phyloP scores from a whole-genome alignment of 2,113 vertebrate genomes.

The Chauna torquata region DNA sequence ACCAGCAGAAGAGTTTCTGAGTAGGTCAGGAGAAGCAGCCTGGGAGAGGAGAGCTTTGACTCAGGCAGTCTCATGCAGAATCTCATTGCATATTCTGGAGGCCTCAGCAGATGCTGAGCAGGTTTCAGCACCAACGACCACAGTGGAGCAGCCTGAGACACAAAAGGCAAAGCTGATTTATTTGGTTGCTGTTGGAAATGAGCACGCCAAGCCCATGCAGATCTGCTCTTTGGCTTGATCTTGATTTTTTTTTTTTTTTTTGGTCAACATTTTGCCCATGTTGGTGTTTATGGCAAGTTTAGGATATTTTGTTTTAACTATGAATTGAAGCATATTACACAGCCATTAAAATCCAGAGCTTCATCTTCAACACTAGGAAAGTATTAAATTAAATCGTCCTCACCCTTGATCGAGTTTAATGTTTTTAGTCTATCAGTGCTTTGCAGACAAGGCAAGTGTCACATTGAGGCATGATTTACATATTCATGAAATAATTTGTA shows the following conservation, averaged over 20 bases:
- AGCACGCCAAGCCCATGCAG: not conserved
- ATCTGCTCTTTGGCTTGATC: not conserved
- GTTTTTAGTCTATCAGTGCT: conserved; percentile 14
- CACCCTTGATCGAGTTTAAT: not conserved
- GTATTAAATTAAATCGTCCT: not conserved
- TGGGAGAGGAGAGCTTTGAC: not conserved
- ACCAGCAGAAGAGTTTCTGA: not conserved
- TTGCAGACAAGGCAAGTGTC: conserved; percentile 52
- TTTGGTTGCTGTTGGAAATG: not conserved
- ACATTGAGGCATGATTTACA: conserved; percentile 43
- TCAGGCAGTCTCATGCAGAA: not conserved
- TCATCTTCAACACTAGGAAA: not conserved
- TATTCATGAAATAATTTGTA: conserved; percentile 38
- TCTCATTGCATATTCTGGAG: not conserved
- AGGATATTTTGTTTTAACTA: not conserved
- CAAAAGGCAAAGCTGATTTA: not conserved
- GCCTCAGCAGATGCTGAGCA: not conserved
- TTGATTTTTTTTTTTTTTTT: not conserved
- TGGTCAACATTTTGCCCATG: not conserved
- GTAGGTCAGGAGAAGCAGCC: not conserved
- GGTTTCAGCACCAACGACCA: not conserved
- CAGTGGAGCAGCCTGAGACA: not conserved
- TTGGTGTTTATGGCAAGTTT: not conserved
- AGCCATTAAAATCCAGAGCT: not conserved
- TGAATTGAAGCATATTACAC: not conserved